These are phyloP conservation scores for Augochlorella aurata DNA, from an alignment of 2,888 invertebrate genomes.

Conservation along the genomic window DNA sequence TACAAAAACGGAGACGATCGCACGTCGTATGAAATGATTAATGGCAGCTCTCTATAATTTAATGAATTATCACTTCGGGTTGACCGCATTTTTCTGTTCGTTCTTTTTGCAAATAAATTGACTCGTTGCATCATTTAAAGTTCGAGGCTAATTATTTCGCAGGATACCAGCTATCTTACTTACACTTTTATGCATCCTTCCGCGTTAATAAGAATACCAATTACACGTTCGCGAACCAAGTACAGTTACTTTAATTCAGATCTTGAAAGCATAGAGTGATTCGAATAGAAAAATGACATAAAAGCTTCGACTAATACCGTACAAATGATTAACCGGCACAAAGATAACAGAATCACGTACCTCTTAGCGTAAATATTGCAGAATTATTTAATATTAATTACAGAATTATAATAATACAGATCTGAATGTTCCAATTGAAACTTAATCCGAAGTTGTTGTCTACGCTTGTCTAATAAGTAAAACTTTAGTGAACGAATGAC, in stretches of 20 bases:
- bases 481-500: neutral
- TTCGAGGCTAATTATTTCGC: neutral
- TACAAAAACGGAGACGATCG: neutral
- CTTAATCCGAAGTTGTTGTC: neutral
- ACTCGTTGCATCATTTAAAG: neutral
- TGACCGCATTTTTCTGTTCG: neutral
- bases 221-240: neutral
- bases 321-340: neutral
- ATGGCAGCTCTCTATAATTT: neutral
- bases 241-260: slow-evolving; percentile 18
- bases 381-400: too few relatives aligned
- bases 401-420: too few relatives aligned
- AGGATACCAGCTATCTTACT: neutral
- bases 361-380: too few relatives aligned
- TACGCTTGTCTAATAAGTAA: neutral
- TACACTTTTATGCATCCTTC: neutral
- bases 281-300: neutral
- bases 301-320: neutral
- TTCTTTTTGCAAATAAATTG: neutral
- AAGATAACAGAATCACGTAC: neutral
- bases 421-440: neutral
- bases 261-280: neutral
- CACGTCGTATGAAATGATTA: neutral
- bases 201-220: slow-evolving; percentile 4
- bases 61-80: neutral